Base-by-base conservation (phyloP, 37 sponge, comb jelly and placozoan genomes). In the Oscarella lobularis region DNA sequence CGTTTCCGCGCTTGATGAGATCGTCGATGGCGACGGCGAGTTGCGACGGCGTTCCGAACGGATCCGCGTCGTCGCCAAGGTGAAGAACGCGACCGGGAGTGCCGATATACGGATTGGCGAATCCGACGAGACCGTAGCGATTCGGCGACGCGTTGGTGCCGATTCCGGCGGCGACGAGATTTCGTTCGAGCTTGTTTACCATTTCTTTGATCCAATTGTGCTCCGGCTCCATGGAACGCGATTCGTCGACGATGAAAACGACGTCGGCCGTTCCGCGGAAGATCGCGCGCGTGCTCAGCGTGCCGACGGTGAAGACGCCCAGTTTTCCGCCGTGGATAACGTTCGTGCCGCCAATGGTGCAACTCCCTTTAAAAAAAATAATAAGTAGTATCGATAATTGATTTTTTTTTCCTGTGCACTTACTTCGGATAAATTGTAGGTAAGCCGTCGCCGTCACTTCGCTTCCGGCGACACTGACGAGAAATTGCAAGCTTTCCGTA, bases 221-320 rank as follows among this genome's bases (percentile, higher is more conserved):
- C 60, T 48, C 60, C 9, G 60, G 14, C 60, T 9, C 20, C 60
- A 48, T 48, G 20, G 60, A 48, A 48, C 60, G 60, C 9, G 60
- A 48, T 48, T 48, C 60, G 60, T 48, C 60, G 60, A 48, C 60
- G 20, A 48, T 48, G 20, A 48, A 48, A 9, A 48, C 60, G 60
- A 48, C 60, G 60, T 48, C 60, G 60, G 60, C 60, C 60, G 60
- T 27, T 20, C 60, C 60, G 60, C 60, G 60, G n/a, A n/a, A n/a
- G n/a, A n/a, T n/a, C n/a, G n/a, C n/a, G n/a, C n/a, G n/a, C n/a
- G n/a, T n/a, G n/a, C n/a, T n/a, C n/a, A n/a, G n/a, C n/a, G n/a
- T n/a, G n/a, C n/a, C n/a, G n/a, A n/a, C n/a, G n/a, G n/a, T n/a
- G n/a, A n/a, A n/a, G n/a, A n/a, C n/a, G n/a, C n/a, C n/a, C n/a